Conservation (phyloP, 2,888 invertebrate species). For the Temnothorax ravouxi region DNA sequence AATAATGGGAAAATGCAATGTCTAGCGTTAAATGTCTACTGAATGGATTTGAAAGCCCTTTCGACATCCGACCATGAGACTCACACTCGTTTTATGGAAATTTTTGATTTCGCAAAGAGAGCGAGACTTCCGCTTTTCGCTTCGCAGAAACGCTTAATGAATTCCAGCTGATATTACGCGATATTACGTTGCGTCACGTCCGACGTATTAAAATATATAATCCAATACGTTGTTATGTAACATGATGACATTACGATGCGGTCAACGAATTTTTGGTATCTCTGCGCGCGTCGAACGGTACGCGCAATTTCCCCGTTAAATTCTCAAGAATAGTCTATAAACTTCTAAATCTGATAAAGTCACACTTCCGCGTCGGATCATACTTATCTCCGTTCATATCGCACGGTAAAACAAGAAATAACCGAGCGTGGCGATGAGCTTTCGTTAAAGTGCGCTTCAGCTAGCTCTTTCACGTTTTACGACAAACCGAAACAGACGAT, state of each 20-base stretch:
- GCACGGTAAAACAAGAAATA: slow-evolving; percentile 43
- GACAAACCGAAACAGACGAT: slow-evolving; percentile 28
- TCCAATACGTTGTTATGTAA: slow-evolving; percentile 11
- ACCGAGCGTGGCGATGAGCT: slow-evolving; percentile 27
- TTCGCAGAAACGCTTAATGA: slow-evolving; percentile 36
- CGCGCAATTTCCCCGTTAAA: neutral
- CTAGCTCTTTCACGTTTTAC: slow-evolving; percentile 41
- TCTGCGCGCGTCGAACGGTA: neutral
- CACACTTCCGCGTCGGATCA: slow-evolving; percentile 23
- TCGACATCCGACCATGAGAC: slow-evolving; percentile 27
- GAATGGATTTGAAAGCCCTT: slow-evolving; percentile 34
- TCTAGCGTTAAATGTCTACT: neutral
- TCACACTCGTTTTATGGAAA: slow-evolving; percentile 8
- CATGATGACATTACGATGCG: neutral
- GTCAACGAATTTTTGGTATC: neutral
- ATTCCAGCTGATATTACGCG: neutral
- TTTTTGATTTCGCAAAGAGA: slow-evolving; percentile 48
- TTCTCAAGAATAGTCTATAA: neutral
- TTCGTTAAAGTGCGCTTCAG: slow-evolving; percentile 37
- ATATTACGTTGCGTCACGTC: neutral
- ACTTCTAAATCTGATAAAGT: slow-evolving; percentile 20
- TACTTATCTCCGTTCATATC: slow-evolving; percentile 20
- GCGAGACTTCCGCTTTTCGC: slow-evolving; percentile 45
- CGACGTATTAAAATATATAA: slow-evolving; percentile 11
- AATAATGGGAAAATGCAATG: slow-evolving; percentile 61